Evolutionary conservation across 2,113 vertebrate genomes (phyloP), one percentile per base, ranked within the genome.

Genomic region (Pygoscelis adeliae): DNA sequence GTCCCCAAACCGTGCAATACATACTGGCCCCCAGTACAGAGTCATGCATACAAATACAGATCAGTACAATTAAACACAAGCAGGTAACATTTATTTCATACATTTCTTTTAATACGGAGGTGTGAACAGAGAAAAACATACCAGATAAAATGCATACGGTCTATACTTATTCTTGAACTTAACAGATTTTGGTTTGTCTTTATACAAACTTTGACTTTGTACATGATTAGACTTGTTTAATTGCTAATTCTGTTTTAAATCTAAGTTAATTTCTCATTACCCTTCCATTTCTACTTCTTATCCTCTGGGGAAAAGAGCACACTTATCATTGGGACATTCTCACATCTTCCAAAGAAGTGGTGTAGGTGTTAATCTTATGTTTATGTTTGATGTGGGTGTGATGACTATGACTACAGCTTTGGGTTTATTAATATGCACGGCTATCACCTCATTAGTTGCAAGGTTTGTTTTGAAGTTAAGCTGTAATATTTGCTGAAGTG

Each of bases 371-470:
- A 98, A 98, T 97, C 98, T 98, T 82, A 62, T 83, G 76, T 97
- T 98, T 98, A 93, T 40, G 98, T 98, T 98, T 98, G 98, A 98
- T 97, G 98, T 98, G 97, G 97, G 94, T 98, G 97, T 59, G 97
- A 97, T 55, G 97, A 61, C 95, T 94, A 82, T 5, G 95, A 93
- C 96, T 97, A 76, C 95, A 97, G 97, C 90, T 87, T 79, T 11
- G 86, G 87, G 85, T 97, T 98, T 97, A 97, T 98, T 98, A 98
- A 98, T 96, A 98, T 95, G 98, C 98, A 95, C 83, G 98, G 97
- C 98, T 98, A 94, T 98, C 98, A 98, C 98, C 98, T 98, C 98
- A 98, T 98, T 98, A 98, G 97, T 95, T 92, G 97, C 72, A 55
- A 98, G 93, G 82, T 97, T 97, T 97, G 98, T 98, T 98, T 98